Conservation (phyloP, 2,113 vertebrate genomes). For the Dasypus novemcinctus region DNA sequence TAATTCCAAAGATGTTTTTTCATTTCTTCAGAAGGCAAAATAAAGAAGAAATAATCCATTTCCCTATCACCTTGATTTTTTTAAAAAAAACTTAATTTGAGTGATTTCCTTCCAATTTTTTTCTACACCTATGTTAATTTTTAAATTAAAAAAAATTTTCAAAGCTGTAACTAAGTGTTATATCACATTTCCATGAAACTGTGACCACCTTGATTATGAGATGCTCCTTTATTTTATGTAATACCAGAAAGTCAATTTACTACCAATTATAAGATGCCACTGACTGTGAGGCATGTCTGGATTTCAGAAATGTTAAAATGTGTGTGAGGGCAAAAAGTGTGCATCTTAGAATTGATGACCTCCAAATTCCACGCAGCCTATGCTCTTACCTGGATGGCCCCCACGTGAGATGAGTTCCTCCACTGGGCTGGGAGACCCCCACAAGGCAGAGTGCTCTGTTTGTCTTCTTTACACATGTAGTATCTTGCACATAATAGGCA, state of each 20-base stretch:
- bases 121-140: neutral
- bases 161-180: neutral
- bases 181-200: neutral
- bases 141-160: slow-evolving; percentile 26
- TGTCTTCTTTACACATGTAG: neutral
- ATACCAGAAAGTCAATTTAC: slow-evolving; percentile 3
- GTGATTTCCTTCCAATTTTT: neutral
- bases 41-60: neutral
- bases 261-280: neutral
- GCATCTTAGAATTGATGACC: neutral
- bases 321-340: neutral
- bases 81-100: neutral
- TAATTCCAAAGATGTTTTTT: neutral
- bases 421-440: neutral
- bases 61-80: neutral
- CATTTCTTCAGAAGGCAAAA: neutral
- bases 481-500: neutral
- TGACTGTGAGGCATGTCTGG: neutral
- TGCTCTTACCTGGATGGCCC: neutral
- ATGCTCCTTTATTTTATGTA: neutral
- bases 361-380: neutral
- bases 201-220: neutral
- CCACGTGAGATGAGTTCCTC: neutral
- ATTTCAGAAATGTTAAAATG: slow-evolving; percentile 1
- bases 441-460: neutral